Base-by-base conservation (phyloP, 1,140 invertebrate genomes). In the Drosophila virilis region DNA sequence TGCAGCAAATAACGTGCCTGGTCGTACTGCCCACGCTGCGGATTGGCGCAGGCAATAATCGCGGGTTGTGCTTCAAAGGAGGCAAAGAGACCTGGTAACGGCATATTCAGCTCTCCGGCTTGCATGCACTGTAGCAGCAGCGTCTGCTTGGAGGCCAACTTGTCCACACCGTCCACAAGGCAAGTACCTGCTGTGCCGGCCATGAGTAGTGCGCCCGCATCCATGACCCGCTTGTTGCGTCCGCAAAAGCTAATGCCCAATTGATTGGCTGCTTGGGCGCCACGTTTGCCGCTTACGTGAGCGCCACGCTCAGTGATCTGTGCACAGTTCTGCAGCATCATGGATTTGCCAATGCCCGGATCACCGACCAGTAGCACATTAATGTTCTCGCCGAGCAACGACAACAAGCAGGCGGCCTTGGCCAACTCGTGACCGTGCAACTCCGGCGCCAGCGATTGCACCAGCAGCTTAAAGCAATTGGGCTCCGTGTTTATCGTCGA, bases 121-220 rank as follows among this genome's bases (percentile, higher is more conserved):
- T 99, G 98, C 97, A 99, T 98, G 10, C 97, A 97, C 94, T 99
- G 98, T 45, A 99, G 93, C 40, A 99, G 93, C 33, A 93, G 88
- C n/a, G 96, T 95, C 81, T 97, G 96, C 52, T 91, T 89, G 1
- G 76, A 68, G 12, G 92, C 72, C 95, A 98, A 97, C 94, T 99
- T 99, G 92, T 99, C 98, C 91, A 99, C 97, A 93, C 99, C 98
- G 93, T 99, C 98, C 45, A 99, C 97, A 81, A 97, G 98, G 92
- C 98, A 99, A 50, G 95, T 96, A 0, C 98, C 98, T 89, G 95
- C 95, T 6, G 50, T 79, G 35, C 62, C 70, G 22, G 90, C 70
- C 7, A 43, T 43, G 8, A 88, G 45, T 15, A 91, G 35, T 8
- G 76, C 83, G 0, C 90, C 90, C 0, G 90, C 78, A 13, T 88